A percentile compares a stretch with the other conserved stretches of the same genome.
phyloP scores from a whole-genome alignment of 2,113 vertebrate species.

The Nibea albiflora region DNA sequence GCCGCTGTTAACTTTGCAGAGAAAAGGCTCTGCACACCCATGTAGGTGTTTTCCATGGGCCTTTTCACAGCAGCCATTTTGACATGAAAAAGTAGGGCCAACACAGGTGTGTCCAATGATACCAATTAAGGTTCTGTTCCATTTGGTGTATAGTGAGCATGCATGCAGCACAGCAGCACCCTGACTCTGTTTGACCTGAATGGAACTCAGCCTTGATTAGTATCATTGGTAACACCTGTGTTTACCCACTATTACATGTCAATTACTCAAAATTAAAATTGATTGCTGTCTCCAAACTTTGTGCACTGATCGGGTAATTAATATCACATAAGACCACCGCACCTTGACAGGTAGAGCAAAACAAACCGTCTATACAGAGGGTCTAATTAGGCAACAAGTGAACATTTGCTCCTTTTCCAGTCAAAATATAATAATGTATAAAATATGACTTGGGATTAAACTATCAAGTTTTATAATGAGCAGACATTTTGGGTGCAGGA shows the following conservation, averaged over 20 bases:
- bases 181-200: no score
- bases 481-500: no score
- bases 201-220: no score
- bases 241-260: no score
- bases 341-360: neutral
- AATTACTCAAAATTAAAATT: no score
- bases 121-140: no score
- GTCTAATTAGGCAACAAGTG: neutral
- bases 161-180: no score
- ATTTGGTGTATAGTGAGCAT: no score
- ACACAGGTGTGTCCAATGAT: no score
- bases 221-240: no score
- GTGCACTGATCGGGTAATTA: neutral
- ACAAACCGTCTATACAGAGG: neutral
- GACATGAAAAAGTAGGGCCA: no score
- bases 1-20: neutral
- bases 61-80: no score
- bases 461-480: neutral
- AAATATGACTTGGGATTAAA: neutral
- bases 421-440: neutral
- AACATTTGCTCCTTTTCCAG: neutral
- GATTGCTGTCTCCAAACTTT: neutral
- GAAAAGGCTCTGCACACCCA: neutral
- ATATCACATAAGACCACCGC: neutral
- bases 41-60: neutral